A percentile compares a stretch with the other conserved stretches of the same genome.
Evolutionary conservation across 2,797 vertebrate genomes (phyloP).

Genomic region (Diceros bicornis): DNA sequence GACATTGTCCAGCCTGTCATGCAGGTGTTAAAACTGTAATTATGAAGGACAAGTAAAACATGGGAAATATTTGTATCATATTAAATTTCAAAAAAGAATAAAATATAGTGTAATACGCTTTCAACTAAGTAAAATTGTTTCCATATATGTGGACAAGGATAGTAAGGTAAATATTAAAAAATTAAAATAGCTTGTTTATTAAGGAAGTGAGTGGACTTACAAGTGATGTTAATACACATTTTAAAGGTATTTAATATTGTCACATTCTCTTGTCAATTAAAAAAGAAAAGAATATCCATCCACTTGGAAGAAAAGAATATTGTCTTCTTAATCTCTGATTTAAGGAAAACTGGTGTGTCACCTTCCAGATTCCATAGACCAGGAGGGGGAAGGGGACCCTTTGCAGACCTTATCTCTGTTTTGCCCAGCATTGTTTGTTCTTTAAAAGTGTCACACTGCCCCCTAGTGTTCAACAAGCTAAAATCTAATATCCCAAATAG

Average conservation of each 20-base stretch:
- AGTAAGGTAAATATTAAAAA: background rate
- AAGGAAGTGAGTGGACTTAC: background rate
- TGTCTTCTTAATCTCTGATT: background rate
- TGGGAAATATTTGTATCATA: background rate
- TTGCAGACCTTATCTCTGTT: background rate
- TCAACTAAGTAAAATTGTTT: background rate
- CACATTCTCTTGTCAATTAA: background rate
- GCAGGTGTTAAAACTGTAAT: background rate
- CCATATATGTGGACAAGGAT: background rate
- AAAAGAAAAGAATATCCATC: background rate
- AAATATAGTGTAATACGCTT: background rate
- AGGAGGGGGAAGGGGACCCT: background rate
- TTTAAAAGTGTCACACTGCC: background rate
- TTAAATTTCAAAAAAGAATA: background rate
- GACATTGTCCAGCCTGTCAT: background rate
- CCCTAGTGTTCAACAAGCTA: constrained; percentile 61
- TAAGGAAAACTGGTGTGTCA: background rate
- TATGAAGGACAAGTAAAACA: background rate
- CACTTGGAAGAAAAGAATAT: background rate
- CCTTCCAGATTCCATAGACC: background rate
- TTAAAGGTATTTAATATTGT: background rate
- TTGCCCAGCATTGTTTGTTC: background rate
- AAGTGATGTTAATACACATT: background rate
- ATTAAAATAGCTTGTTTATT: background rate
- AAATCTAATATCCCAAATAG: background rate